Conservation (phyloP, 2,113 vertebrate genomes). For the Colius striatus region DNA sequence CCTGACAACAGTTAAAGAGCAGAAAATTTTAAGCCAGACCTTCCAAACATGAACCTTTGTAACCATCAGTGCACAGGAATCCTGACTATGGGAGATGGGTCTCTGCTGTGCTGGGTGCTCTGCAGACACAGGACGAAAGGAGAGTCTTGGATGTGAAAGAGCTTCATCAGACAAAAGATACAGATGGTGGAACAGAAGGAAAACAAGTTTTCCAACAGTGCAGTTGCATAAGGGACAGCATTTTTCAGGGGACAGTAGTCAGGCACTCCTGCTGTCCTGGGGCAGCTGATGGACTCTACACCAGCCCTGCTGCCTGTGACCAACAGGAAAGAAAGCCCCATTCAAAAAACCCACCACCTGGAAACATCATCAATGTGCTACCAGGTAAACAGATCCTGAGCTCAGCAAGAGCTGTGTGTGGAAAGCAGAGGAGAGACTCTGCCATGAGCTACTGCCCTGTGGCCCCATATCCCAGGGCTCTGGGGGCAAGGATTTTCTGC, state of each 20-base stretch:
- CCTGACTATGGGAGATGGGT: not conserved
- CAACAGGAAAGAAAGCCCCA: not conserved
- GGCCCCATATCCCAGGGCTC: not conserved
- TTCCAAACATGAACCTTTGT: not conserved
- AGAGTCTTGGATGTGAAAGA: not conserved
- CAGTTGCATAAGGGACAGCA: not conserved
- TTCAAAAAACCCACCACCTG: not conserved
- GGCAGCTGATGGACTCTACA: not conserved
- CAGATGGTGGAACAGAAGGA: constrained; percentile 17
- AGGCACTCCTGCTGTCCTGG: not conserved
- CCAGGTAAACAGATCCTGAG: not conserved
- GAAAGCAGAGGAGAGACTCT: not conserved
- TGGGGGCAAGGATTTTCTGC: not conserved
- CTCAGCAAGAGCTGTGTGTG: not conserved
- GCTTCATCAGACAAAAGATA: not conserved
- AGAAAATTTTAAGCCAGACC: not conserved
- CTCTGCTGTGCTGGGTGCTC: not conserved
- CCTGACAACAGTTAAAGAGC: not conserved
- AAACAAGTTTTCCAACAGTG: not conserved
- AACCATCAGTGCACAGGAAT: not conserved
- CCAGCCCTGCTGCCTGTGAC: not conserved
- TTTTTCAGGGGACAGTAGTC: not conserved
- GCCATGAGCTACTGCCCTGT: not conserved
- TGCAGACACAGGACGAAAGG: not conserved
- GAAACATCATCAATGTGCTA: accelerated